Base-by-base conservation (phyloP, 23 tunicate genomes). In the Trididemnum miniatum region DNA sequence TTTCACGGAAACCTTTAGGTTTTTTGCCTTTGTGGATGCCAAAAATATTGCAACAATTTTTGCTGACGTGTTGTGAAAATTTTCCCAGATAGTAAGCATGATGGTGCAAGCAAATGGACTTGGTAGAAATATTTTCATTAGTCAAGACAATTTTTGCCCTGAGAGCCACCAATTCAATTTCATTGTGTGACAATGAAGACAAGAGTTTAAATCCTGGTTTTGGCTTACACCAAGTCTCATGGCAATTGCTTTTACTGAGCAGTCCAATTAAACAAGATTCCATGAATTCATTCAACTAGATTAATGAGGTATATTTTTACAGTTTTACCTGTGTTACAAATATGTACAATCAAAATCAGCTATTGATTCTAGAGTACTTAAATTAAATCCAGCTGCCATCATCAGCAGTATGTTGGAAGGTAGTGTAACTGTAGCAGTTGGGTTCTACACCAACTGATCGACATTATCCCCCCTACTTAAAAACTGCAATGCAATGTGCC, bases 21-120 rank as follows among this genome's bases (percentile, higher is more conserved):
- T 33, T 67, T 67, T 67, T 67, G 38, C 75, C 75, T 67, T 67
- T 20, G 32, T 67, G 38, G 7, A 67, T 67, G 75, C 38, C 75
- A 67, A 67, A 67, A 30, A 67, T 67, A 67, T 67, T 38, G 32
- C 75, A 67, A 22, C 75, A 67, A n/a, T 67, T 67, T 67, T 32
- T 67, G 38, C 75, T 67, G 38, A 32, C 38, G 25, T 67, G 75
- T 30, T 24, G 31, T 7, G 38, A 12, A 67, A 67, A 67, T 67
- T 67, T 67, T 67, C 38, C 38, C 7, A 67, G 18, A 32, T 5
- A 67, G 4, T 31, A 67, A 32, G 75, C 75, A 67, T 67, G 75
- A 22, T 67, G 75, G 32, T 67, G 75, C 15, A 32, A 67, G 32
- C 75, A 31, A n/a, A 67, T 67, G 75, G 38, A 30, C n/a, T 67